Base-by-base conservation (phyloP, 2,888 invertebrate species). In the Drosophila parthenogenetica region DNA sequence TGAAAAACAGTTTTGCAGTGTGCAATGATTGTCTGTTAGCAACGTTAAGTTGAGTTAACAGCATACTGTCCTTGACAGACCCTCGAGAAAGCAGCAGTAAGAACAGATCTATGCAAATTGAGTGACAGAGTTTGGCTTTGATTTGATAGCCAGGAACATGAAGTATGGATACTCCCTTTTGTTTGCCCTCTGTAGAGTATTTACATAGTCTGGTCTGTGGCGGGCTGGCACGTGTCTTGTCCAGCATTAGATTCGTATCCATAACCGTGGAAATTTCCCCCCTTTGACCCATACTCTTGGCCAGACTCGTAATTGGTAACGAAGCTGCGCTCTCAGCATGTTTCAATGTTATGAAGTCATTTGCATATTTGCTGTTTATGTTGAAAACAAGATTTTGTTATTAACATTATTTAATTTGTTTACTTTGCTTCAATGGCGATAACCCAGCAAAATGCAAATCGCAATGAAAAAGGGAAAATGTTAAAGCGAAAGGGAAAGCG, bases 391-490 rank as follows among this genome's bases (percentile, higher is more conserved):
- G 86, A 87, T 87, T 84, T 87, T 62, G 83, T 87, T 84, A 82
- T 84, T 84, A 84, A 82, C 84, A 87, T 84, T 85, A 76, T 85
- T 87, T 87, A 84, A 84, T 84, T 87, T 84, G 84, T 84, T 85
- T 82, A 78, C 82, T 42, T 70, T 62, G 69, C 72, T 40, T 53
- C 58, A 69, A 63, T 62, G 39, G 71, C 65, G 64, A 53, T 51
- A 57, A 53, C 35, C 53, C 13, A 17, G 40, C 13, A 25, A 59
- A 58, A 49, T 50, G 51, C 49, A 59, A 59, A 59, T 59, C 39
- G 43, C 45, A 54, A 14, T 2, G 19, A 25, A 37, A 51, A 4
- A 45, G 43, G 25, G 8, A 5, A 17, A 35, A 8, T 1, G 13
- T 1, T 1, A 32, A 14, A 8, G 25, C 17, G n/a, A 19, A 40